Base-by-base conservation (phyloP, 1,140 invertebrate species). In the Nasonia giraulti region DNA sequence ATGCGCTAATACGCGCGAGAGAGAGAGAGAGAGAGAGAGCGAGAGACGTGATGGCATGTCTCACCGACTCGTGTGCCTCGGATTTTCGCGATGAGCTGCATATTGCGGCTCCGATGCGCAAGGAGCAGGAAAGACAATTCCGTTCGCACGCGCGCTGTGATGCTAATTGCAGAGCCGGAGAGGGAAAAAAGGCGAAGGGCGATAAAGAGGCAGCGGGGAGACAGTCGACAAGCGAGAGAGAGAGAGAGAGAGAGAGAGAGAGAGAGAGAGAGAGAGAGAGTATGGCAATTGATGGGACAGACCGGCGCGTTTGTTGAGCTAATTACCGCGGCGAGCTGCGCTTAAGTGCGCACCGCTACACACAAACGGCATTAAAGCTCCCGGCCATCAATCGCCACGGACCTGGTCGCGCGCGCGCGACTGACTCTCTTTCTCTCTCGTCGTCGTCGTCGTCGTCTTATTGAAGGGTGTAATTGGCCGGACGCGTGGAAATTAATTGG, bases 351-450 rank as follows among this genome's bases (percentile, higher is more conserved):
- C 89, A 90, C 90, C 90, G 91, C 91, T 91, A 93, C 92, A 93
- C 91, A 93, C 91, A 93, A 93, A 93, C 91, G 91, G 91, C 92
- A 93, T 93, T 93, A 92, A 92, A 91, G 91, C 89, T 90, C 90
- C 89, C 90, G 89, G 90, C 89, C 90, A 93, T 93, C 91, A 92
- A 92, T 92, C 92, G 90, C 89, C 82, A 83, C 69, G 62, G 44
- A 50, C 82, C 44, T 44, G 31, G 77, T 79, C 81, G 33, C 86
- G 80, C 86, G 74, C 68, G 69, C 50, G 78, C 44, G 68, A 62
- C 55, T 62, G 4, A 20, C 55, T 62, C 55, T 62, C 17, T 62
- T 20, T 62, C 55, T 20, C 17, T 62, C 55, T 6, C 17, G 1
- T 55, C 50, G 50, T 62, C 66, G 82, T 82, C 5, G 8, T 55